Evolutionary conservation across 2,113 vertebrate species (phyloP), one percentile per base, ranked within the genome.

Genomic region (Melanostigma gelatinosum): DNA sequence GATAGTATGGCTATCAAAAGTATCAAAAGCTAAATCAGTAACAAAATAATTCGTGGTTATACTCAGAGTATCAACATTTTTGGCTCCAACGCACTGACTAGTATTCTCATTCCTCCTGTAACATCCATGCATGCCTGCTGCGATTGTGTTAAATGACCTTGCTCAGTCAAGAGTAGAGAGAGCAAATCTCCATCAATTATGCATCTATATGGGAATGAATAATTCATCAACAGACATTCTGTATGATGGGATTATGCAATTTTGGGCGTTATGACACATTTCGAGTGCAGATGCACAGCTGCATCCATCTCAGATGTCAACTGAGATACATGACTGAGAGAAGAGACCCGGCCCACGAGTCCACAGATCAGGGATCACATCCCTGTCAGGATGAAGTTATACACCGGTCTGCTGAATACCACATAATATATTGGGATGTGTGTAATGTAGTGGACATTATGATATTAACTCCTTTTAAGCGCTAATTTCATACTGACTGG

Each of bases 151-250:
- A 71, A 85, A 74, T 60, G 44, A 82, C 64, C 77, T 74, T 79
- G 66, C 66, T 24, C 24, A 24, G 24, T 24, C 24, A 67, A 74
- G 69, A 83, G 79, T 46, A 34, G 18, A 83, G 65, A 87, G 65
- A 87, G 72, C 36, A 68, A 72, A 62, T 76, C 50, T 58, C 62
- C 76, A 79, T 84, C 69, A 82, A 83, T 82, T 83, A 84, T 88
- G 58, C 4, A 86, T 88, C 65, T 40, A 48, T 84, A 54, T 78
- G 62, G 22, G 6, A 16, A 71, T 70, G n/a, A 85, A 85, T 87
- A 50, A 83, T 81, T 83, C 64, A 82, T 62, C 22, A 40, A 24
- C 63, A 75, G n/a, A 74, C 60, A 22, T 84, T 75, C 44, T 62
- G 22, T 75, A 58, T 74, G 76, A 78, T 62, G 57, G 70, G 79